Evolutionary conservation across 2,113 vertebrate genomes (phyloP).

Genomic region (Cricetomys ansorgei): DNA sequence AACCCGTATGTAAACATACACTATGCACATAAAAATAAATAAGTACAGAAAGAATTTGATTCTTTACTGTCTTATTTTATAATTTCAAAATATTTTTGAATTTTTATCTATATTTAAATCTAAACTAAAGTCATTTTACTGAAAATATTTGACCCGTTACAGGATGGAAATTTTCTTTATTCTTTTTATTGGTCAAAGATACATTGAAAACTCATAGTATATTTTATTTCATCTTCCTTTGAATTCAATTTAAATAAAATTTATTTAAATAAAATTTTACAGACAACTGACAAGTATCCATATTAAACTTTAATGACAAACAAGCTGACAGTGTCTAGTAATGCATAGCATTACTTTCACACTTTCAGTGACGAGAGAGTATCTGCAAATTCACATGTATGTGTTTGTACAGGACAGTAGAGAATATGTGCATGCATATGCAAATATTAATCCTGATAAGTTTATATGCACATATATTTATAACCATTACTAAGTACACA

Average conservation of each 20-base stretch:
- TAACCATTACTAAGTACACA: neutral
- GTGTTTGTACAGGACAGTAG: neutral
- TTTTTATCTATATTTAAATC: conserved; percentile 4
- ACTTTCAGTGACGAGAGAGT: neutral
- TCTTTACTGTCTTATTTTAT: neutral
- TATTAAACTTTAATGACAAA: conserved; percentile 29
- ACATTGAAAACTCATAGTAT: neutral
- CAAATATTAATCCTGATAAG: neutral
- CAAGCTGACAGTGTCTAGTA: neutral
- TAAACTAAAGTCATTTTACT: neutral
- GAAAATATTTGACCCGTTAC: neutral
- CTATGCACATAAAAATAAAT: neutral
- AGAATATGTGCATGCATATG: neutral
- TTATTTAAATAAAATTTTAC: neutral
- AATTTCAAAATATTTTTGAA: neutral
- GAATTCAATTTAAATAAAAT: neutral
- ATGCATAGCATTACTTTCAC: neutral
- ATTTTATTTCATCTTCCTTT: neutral
- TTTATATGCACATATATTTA: neutral
- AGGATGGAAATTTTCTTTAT: neutral
- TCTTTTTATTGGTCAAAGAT: neutral
- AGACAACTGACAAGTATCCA: neutral
- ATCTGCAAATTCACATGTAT: neutral
- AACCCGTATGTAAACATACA: neutral
- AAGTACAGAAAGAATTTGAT: neutral